These are phyloP conservation scores for Cecropterus lyciades DNA, from an alignment of 1,140 invertebrate species.

Conservation along the genomic window DNA sequence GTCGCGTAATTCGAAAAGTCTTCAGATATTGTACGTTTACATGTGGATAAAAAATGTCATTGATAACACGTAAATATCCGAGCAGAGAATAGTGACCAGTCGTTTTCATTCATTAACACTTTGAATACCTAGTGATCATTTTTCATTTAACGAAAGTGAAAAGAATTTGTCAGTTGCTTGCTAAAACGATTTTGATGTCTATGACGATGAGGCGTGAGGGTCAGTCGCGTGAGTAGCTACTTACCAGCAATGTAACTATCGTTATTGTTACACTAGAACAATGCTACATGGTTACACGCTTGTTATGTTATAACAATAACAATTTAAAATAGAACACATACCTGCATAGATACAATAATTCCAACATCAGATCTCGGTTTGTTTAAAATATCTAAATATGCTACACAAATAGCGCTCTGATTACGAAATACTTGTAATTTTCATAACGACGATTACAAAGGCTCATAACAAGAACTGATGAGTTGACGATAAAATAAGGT, in stretches of 20 bases:
- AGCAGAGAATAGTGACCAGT: neutral
- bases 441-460: neutral
- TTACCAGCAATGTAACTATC: slow-evolving; percentile 3
- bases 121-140: slow-evolving; percentile 25
- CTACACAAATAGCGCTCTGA: no score
- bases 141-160: slow-evolving; percentile 27
- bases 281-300: slow-evolving; percentile 14
- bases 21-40: no score
- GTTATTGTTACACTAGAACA: slow-evolving; percentile 15
- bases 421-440: neutral
- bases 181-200: slow-evolving; percentile 23
- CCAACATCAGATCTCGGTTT: no score
- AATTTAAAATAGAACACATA: neutral
- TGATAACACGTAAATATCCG: neutral
- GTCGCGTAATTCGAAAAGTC: no score
- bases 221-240: slow-evolving; percentile 4
- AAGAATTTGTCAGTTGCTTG: slow-evolving; percentile 28
- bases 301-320: slow-evolving; percentile 6
- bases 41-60: neutral
- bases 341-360: neutral
- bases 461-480: no score
- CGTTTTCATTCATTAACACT: slow-evolving; percentile 28
- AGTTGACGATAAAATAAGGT: no score
- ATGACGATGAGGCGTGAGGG: slow-evolving; percentile 19
- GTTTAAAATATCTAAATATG: no score